Evolutionary conservation across 2,888 invertebrate genomes (phyloP), one percentile per base, ranked within the genome.

Genomic region (Amblyjoppa fuscipennis): DNA sequence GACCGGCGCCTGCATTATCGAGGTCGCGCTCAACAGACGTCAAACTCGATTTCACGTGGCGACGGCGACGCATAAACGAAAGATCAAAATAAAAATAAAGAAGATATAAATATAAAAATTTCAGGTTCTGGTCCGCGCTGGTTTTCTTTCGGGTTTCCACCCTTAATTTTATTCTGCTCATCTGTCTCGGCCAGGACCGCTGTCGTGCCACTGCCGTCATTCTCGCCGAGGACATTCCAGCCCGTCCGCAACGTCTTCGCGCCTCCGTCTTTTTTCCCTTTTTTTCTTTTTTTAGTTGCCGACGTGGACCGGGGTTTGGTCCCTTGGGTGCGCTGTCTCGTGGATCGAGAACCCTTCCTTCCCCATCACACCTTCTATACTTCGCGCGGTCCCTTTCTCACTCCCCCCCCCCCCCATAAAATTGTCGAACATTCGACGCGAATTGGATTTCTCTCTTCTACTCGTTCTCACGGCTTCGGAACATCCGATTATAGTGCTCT

Each of bases 341-440:
- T 49, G 38, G 34, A 82, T 71, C 13, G 53, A 56, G 31, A 77
- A 71, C 34, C 53, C 56, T 56, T 70, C 31, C 61, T 64, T 64
- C 51, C 61, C n/a, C 38, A 34, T 70, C 20, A 41, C 31, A 71
- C 70, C 20, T 51, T 45, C 61, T n/a, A 28, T 61, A 31, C n/a
- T 64, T 34, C 45, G 28, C 41, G 20, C 11, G 11, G 61, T 61
- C 56, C 69, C 66, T 77, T 73, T 71, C 34, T 61, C 45, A 13
- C 45, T 45, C 82, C 71, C 69, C 41, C 1, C 41, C 3, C 82
- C 71, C 34, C 34, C 71, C 41, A 70, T 64, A 70, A 76, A 82
- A 82, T 82, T 53, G 76, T 82, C 70, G 53, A 64, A 82, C 76
- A 53, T 70, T 82, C 76, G 28, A 53, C 38, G 13, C 70, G 79